Conservation (phyloP, 2,888 invertebrate species). For the Myopa testacea region DNA sequence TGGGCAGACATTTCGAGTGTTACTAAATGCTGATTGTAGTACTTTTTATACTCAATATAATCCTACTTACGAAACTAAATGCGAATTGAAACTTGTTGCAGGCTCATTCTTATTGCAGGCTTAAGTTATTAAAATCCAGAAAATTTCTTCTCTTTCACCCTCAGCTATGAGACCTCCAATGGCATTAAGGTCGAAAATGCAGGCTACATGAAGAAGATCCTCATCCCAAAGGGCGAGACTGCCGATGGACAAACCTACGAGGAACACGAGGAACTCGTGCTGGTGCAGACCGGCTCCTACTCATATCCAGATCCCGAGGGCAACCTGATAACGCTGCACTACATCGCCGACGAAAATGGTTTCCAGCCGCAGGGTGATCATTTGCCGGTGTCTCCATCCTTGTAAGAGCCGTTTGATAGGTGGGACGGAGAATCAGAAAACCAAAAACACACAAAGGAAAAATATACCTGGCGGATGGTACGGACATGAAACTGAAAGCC, state of each 20-base stretch:
- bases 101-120: too few relatives aligned
- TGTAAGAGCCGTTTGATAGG: constrained; percentile 31
- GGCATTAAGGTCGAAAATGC: constrained; percentile 81
- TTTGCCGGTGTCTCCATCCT: constrained; percentile 71
- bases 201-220: constrained; percentile 76
- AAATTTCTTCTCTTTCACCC: background rate
- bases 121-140: background rate
- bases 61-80: too few relatives aligned
- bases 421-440: background rate
- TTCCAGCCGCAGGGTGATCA: constrained; percentile 77
- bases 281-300: constrained; percentile 77
- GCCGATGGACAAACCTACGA: constrained; percentile 68
- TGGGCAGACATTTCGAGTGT: background rate
- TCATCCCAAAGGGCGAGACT: constrained; percentile 68
- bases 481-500: background rate
- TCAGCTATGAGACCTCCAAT: constrained; percentile 82
- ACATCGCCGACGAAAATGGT: constrained; percentile 80
- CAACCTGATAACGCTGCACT: constrained; percentile 74
- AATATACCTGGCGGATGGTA: background rate
- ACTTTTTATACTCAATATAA: too few relatives aligned
- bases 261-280: constrained; percentile 72
- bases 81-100: too few relatives aligned
- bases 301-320: constrained; percentile 80
- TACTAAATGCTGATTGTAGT: too few relatives aligned
- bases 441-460: background rate